Evolutionary conservation across 1,140 invertebrate genomes (phyloP).

Genomic region (Drosophila kikkawai): DNA sequence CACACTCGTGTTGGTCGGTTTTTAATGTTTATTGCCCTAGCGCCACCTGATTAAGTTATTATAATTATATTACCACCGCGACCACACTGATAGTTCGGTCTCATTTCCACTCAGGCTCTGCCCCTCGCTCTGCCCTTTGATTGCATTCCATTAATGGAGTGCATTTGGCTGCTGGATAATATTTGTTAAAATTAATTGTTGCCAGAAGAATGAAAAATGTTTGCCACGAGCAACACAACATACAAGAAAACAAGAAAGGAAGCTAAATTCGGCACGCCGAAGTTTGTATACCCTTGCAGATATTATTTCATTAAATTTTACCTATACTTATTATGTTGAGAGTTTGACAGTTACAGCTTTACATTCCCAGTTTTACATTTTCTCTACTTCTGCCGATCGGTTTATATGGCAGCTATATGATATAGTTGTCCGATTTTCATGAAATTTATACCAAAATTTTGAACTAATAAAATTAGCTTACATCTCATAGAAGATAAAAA

Average conservation of each 20-base stretch:
- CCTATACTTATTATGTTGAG: too few relatives aligned
- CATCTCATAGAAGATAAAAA: too few relatives aligned
- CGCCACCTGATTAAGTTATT: slow-evolving; percentile 61
- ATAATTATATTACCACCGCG: slow-evolving; percentile 42
- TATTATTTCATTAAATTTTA: too few relatives aligned
- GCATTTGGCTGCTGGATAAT: slow-evolving; percentile 36
- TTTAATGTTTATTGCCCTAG: slow-evolving; percentile 61
- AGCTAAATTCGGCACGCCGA: too few relatives aligned
- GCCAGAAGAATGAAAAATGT: slow-evolving; percentile 39
- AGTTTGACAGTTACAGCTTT: too few relatives aligned
- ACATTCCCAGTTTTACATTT: too few relatives aligned
- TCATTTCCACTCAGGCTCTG: neutral
- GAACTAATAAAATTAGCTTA: too few relatives aligned
- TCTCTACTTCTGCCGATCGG: too few relatives aligned
- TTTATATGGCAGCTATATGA: too few relatives aligned
- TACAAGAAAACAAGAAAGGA: neutral
- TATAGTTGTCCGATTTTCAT: too few relatives aligned
- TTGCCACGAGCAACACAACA: neutral
- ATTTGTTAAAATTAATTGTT: slow-evolving; percentile 45
- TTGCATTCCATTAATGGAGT: slow-evolving; percentile 48
- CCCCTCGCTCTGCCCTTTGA: slow-evolving; percentile 6
- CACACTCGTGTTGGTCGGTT: slow-evolving; percentile 2
- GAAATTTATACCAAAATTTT: too few relatives aligned
- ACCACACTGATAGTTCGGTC: neutral
- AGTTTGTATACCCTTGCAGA: too few relatives aligned